Percentiles rank a stretch among this genome's conserved stretches.
These are phyloP conservation scores for Acridotheres tristis DNA, from an alignment of 2,797 vertebrate species.

Conservation along the genomic window DNA sequence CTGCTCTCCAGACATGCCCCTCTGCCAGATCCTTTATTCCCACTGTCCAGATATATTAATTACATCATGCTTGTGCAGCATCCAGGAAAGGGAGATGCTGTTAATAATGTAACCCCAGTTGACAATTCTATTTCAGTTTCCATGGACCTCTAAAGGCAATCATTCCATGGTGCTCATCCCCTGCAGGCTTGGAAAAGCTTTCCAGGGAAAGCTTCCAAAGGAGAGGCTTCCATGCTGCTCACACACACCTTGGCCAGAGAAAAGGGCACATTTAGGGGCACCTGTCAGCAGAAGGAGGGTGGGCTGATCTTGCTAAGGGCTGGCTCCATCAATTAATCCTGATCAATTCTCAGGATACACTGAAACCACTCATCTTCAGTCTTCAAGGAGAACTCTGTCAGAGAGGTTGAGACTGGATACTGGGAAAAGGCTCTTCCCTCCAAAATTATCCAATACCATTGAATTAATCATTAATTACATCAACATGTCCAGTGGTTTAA, in stretches of 20 bases:
- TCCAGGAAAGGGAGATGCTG: not conserved
- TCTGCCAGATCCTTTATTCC: not conserved
- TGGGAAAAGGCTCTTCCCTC: not conserved
- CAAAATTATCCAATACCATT: not conserved
- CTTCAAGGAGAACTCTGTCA: not conserved
- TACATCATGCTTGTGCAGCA: not conserved
- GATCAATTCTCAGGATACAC: not conserved
- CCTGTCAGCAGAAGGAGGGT: not conserved
- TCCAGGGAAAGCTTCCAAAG: not conserved
- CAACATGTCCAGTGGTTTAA: not conserved
- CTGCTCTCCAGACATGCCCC: not conserved
- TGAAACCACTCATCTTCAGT: not conserved
- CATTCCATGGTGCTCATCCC: not conserved
- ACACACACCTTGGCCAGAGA: not conserved
- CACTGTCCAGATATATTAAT: not conserved
- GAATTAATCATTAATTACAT: not conserved
- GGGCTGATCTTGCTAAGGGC: not conserved
- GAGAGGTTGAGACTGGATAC: not conserved
- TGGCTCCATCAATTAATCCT: not conserved
- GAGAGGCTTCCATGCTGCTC: not conserved
- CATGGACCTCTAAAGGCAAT: not conserved
- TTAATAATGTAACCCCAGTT: not conserved
- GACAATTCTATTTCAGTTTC: not conserved
- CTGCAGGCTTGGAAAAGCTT: fast-evolving
- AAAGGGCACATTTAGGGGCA: not conserved